phyloP scores from a whole-genome alignment of 2,797 vertebrate genomes.

The Austrolebias charrua region DNA sequence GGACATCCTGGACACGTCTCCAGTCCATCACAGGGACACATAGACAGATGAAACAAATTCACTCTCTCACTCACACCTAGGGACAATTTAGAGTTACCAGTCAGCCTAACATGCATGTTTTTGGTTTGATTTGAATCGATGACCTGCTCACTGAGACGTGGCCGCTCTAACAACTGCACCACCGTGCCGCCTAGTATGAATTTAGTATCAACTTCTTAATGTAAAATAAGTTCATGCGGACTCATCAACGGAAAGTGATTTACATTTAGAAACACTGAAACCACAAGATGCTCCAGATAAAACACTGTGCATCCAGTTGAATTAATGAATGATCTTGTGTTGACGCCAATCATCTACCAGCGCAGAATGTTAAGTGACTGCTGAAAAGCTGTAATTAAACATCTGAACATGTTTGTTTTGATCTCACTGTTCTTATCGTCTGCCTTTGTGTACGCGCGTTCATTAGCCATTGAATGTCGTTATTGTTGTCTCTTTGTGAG shows the following conservation, averaged over 20 bases:
- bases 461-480: conserved; percentile 15
- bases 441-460: conserved; percentile 16
- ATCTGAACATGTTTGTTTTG: conserved; percentile 9
- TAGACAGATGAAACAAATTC: too few species aligned
- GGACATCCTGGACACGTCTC: too few species aligned
- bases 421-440: conserved; percentile 9
- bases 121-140: too few species aligned
- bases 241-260: neutral
- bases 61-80: too few species aligned
- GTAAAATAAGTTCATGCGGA: too few species aligned
- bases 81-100: too few species aligned
- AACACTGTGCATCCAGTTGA: neutral
- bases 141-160: too few species aligned
- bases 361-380: neutral
- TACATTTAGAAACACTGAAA: neutral
- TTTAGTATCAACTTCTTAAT: too few species aligned
- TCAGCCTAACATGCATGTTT: too few species aligned
- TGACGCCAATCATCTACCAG: neutral
- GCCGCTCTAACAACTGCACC: too few species aligned
- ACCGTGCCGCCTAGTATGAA: too few species aligned
- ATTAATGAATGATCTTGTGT: conserved; percentile 10
- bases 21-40: too few species aligned
- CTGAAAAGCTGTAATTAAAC: conserved; percentile 15
- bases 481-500: neutral
- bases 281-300: neutral